Evolutionary conservation across 2,888 invertebrate genomes (phyloP), one percentile per base, ranked within the genome.

Genomic region (Mythimna vitellina): DNA sequence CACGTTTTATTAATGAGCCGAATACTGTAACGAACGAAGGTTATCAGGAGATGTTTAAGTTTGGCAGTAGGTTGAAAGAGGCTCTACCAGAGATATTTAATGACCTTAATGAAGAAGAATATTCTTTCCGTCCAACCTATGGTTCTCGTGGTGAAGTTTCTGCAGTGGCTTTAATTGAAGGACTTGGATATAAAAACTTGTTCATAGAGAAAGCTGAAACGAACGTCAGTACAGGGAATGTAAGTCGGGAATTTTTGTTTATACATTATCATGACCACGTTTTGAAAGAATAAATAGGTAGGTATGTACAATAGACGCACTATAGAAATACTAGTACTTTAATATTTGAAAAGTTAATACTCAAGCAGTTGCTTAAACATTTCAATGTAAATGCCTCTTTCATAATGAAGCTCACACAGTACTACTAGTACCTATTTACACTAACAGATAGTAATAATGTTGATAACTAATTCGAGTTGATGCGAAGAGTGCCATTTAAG

Each of bases 31-130:
- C 86, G n/a, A 79, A 89, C 42, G 93, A 93, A 80, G 97, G 97
- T 12, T 93, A 95, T 86, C 96, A 97, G 78, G 98, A 98, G 89
- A 90, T 98, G 85, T 94, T 95, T 78, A 96, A 97, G 70, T 93
- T 98, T 29, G 98, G 90, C 35, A 89, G 87, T 68, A 90, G 93
- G 70, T 80, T 93, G 60, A 90, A 87, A 80, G 84, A 91, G 73
- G 88, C 90, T 17, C 92, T 91, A 74, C 89, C 92, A n/a, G 81
- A 83, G 56, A 84, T 98, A 69, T 91, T 94, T 64, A 93, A 84
- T 64, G 91, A 93, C n/a, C 96, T 97, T 73, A 90, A 92, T 51
- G 89, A 93, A 65, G 89, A 89, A 64, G 89, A 95, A 68, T 93
- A 92, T 54, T 87, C 97, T 95, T 97, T 98, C 85, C 96, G 96